Base-by-base conservation (phyloP, 2,113 vertebrate species). In the Dolichotis patagonum region DNA sequence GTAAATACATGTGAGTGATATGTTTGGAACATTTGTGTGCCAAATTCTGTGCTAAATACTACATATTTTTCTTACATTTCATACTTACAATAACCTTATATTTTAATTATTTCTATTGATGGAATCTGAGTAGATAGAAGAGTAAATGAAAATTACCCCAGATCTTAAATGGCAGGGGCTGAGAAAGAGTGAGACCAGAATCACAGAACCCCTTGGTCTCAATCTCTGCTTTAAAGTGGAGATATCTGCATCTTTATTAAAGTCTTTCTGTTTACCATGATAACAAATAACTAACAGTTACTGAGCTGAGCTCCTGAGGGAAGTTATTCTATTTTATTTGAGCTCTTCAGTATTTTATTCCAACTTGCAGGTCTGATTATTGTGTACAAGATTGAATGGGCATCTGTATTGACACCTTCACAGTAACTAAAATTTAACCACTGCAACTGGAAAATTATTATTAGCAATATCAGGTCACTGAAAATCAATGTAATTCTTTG, bases 231-330 rank as follows among this genome's bases (percentile, higher is more conserved):
- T 87, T 41, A 46, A 43, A 92, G 30, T 90, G 24, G n/a, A 52
- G 54, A 67, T 46, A 9, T 69, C 90, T 77, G 83, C 14, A 85
- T 88, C 69, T 83, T 83, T 95, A 82, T 71, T 90, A 56, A 94
- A 91, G 19, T 60, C 13, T 13, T 5, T 93, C 54, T 83, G 14
- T 84, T 84, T 81, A 30, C 67, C 88, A 24, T 38, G 13, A 49
- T 86, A 90, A 85, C 67, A 92, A 96, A 94, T 89, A 86, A 94
- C 89, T 69, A 95, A n/a, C 3, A 78, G 6, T 92, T 90, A 82
- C 87, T 87, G 84, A 90, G 60, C 38, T 73, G 19, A 93, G 8
- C 10, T 35, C 65, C 60, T 83, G 88, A 82, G 60, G 62, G 24
- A 85, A 91, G 58, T 85, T 94, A 41, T 91, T 43, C 30, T 85